Conservation (phyloP, 2,113 vertebrate genomes). For the Chelonoidis abingdonii region DNA sequence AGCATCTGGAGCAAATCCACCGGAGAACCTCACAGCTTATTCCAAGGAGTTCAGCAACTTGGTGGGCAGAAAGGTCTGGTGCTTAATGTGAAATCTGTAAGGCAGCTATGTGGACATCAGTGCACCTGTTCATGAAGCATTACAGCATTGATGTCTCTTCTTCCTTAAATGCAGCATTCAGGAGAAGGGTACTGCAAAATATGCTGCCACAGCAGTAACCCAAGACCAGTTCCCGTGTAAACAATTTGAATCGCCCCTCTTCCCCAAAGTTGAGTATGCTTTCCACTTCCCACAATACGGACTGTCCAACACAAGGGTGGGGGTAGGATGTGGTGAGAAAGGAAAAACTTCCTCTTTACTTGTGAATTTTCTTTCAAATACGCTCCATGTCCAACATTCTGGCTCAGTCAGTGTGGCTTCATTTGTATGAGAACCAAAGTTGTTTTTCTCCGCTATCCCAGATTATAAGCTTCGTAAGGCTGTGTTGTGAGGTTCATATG, state of each 20-base stretch:
- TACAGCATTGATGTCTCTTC: neutral
- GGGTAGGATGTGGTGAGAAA: neutral
- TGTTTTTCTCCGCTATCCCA: neutral
- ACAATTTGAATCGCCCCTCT: neutral
- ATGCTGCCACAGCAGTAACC: neutral
- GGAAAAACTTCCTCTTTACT: neutral
- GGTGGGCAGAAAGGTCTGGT: neutral
- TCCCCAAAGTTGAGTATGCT: neutral
- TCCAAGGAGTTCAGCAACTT: neutral
- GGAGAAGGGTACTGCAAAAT: neutral
- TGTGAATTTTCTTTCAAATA: neutral
- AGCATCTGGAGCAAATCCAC: neutral
- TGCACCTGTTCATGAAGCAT: neutral
- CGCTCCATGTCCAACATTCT: neutral
- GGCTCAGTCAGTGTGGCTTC: neutral
- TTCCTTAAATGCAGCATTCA: neutral
- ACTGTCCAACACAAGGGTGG: neutral
- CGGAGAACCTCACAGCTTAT: neutral
- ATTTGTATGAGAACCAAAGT: neutral
- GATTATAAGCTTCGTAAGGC: neutral
- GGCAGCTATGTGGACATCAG: neutral
- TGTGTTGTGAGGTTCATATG: neutral
- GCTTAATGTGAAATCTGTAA: neutral
- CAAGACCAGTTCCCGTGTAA: neutral
- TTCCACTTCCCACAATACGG: neutral